Conservation (phyloP, 2,797 vertebrate genomes). For the Danionella dracula region DNA sequence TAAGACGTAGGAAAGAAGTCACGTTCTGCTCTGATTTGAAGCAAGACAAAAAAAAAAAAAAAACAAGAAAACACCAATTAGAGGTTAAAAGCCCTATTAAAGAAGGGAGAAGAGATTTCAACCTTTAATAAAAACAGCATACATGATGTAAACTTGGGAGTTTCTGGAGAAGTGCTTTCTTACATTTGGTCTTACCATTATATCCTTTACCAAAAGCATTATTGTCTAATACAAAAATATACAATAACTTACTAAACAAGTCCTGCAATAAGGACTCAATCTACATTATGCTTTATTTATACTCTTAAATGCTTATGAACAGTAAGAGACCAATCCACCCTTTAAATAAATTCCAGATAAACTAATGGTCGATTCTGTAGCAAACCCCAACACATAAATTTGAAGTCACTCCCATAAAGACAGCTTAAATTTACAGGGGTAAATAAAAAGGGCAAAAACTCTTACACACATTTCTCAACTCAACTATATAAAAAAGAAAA, state of each 20-base stretch:
- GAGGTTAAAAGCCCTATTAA: constrained; percentile 56
- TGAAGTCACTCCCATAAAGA: not conserved
- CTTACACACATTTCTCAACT: constrained; percentile 57
- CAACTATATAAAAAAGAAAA: constrained; percentile 54
- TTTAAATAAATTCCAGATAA: no score
- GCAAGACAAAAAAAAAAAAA: constrained; percentile 56
- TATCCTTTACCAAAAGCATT: not conserved
- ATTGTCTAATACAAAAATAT: not conserved
- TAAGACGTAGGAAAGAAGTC: constrained; percentile 56
- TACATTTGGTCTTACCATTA: not conserved
- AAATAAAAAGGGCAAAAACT: constrained; percentile 59
- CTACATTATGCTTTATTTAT: not conserved
- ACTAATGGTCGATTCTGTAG: no score
- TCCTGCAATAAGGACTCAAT: not conserved
- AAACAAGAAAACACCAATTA: constrained; percentile 60
- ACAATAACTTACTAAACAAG: no score
- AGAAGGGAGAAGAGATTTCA: constrained; percentile 42
- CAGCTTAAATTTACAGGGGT: not conserved
- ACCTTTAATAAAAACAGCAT: constrained; percentile 44
- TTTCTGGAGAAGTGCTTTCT: not conserved
- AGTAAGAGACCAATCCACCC: no score
- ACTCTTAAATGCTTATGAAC: constrained; percentile 4
- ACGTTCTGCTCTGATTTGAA: constrained; percentile 61
- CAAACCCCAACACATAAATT: no score
- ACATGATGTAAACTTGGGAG: not conserved